Evolutionary conservation across 2,113 vertebrate genomes (phyloP), one percentile per base, ranked within the genome.

Genomic region (Mirza zaza): DNA sequence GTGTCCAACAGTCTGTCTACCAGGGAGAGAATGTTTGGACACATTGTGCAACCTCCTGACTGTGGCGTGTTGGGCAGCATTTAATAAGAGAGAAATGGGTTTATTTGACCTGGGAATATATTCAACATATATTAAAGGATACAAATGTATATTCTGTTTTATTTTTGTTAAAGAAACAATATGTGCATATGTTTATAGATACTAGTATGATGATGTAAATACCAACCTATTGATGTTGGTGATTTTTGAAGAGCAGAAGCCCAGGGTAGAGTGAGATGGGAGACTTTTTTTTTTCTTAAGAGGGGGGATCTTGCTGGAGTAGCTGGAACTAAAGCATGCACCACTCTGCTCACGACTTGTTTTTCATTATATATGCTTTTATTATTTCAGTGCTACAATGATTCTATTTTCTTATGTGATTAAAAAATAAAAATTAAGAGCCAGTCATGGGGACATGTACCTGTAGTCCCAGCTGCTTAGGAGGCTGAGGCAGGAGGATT

Each of bases 1-100:
- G 0, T 20, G 52, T 20, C 70, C 36, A 18, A 0, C 13, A 17
- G 48, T 34, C 1, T 0, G 8, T 6, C 85, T 10, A 29, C n/a
- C 57, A 15, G 11, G 12, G 63, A 50, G 61, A 45, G 79, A 75
- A 50, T 42, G 20, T 61, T 25, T 3, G 55, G 13, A 50, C 13
- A 18, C 21, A 5, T 1, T 9, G 12, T 45, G 2, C 1, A 25
- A 0, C 36, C 42, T 67, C 29, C 63, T n/a, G 1, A 5, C 23
- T 5, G 5, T 57, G 5, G 6, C 23, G 13, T 55, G n/a, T 4
- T 39, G 23, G 42, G 29, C 5, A 55, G 34, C 57, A 13, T n/a
- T 50, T 80, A 18, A 6, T 52, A 61, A 71, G 67, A 48, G 68
- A 63, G 18, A 75, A 57, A 12, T 17, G 23, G 36, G 32, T 42